Base-by-base conservation (phyloP, 35 echinoderm and acorn worm species). In the Ophiothrix spiculata region DNA sequence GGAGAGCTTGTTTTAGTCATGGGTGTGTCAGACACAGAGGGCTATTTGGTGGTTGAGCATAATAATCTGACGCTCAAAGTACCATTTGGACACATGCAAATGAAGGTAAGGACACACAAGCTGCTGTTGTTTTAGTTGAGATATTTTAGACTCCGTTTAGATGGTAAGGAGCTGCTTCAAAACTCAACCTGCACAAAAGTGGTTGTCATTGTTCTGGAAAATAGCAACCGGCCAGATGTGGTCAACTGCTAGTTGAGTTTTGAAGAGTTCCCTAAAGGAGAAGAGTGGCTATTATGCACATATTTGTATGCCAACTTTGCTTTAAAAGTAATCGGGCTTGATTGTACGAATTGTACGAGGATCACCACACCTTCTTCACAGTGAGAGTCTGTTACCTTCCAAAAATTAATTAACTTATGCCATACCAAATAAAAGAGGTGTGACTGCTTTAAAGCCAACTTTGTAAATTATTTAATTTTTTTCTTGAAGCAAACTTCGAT, bases 1-100 rank as follows among this genome's bases (percentile, higher is more conserved):
- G 91, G 91, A 2, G 91, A 93, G 49, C 81, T 76, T 34, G 75
- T 93, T 85, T 75, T 88, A 64, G 91, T 93, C 1, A 85, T 83
- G 36, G 91, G 91, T 28, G 86, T 89, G 35, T 85, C 74, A n/a
- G 41, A 38, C 12, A 88, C 69, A 19, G 54, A 77, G 39, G 86
- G 81, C 12, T 76, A 84, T 14, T 75, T 93, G 16, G 83, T 93
- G n/a, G 86, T 93, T 10, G 86, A 93, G 31, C 80, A 88, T 32
- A 89, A 88, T 21, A 84, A 79, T 74, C 79, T 75, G 35, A 83
- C 81, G 13, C 40, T 93, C 39, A 80, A 93, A 32, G 91, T 93
- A 23, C 91, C 91, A 69, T 76, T 77, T 35, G 40, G 85, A 35
- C 78, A 84, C 37, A 93, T 86, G 19, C 64, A 79, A 13, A 35